Evolutionary conservation across 2,797 vertebrate genomes (phyloP), one percentile per base, ranked within the genome.

Genomic region (Mionectes olivaceus): DNA sequence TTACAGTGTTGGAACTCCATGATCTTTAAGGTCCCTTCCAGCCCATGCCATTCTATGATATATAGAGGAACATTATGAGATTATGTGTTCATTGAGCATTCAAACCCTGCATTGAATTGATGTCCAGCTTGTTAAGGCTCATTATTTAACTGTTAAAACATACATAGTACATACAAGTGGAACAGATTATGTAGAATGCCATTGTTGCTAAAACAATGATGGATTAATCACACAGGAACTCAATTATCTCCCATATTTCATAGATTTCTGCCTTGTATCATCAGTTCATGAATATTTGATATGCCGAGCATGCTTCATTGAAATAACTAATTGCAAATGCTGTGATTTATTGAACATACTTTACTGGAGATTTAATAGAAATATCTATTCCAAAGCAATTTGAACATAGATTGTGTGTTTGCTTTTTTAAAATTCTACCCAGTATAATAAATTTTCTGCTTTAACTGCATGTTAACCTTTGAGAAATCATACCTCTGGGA

Each of bases 271-370:
- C 77, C 91, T 97, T 95, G 97, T 96, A 95, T 97, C 96, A 97
- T 96, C 90, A 97, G 80, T 91, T 97, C 94, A 97, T 98, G 97
- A 97, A 97, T 98, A 97, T 98, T 98, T 98, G 97, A 96, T 97
- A 94, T 82, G 95, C 94, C 91, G 94, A 96, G 87, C 89, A 97
- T 97, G 94, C 96, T 95, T 98, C 96, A 93, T 96, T 97, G 95
- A 98, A 97, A 97, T 97, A 98, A 98, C 97, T 97, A 98, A 98
- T 98, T 97, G 95, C 86, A 96, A 97, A 97, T 91, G 81, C 90
- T 94, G 94, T 96, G 95, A 96, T 97, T 97, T 97, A 97, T 97
- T 97, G 95, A 90, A 87, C 82, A 55, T 89, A 79, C 96, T 97
- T 98, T 97, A 93, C 91, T 94, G 95, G 95, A 95, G 96, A 95